phyloP scores from a whole-genome alignment of 2,888 invertebrate genomes.

The Torymus aiolomorphi region DNA sequence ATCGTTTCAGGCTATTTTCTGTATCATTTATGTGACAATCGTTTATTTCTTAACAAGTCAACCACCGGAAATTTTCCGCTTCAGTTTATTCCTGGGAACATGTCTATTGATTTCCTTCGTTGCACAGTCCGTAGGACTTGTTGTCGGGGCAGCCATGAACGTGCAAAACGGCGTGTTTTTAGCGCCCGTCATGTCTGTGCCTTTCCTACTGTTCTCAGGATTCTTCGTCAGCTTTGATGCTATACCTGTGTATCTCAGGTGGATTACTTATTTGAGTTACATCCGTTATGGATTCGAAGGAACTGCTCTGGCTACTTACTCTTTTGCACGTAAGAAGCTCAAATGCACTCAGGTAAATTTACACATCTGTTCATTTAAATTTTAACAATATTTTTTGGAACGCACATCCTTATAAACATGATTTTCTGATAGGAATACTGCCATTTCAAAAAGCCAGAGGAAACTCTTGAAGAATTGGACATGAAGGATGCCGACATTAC shows the following conservation, averaged over 20 bases:
- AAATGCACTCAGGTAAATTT: conserved; percentile 83
- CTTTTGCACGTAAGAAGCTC: conserved; percentile 87
- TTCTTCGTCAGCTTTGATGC: conserved; percentile 98
- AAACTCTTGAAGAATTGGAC: conserved; percentile 91
- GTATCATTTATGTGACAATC: conserved; percentile 92
- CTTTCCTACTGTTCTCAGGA: conserved; percentile 95
- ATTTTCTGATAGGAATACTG: conserved; percentile 82
- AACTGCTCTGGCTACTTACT: conserved; percentile 93
- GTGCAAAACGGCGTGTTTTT: conserved; percentile 97
- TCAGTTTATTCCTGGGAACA: conserved; percentile 91
- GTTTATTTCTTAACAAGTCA: conserved; percentile 97
- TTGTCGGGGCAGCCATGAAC: conserved; percentile 97
- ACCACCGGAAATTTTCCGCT: conserved; percentile 88
- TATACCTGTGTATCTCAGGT: conserved; percentile 94
- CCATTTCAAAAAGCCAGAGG: conserved; percentile 88
- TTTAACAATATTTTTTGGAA: too few species aligned
- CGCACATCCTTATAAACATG: not conserved
- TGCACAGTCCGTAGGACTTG: conserved; percentile 95
- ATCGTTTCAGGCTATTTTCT: conserved; percentile 90
- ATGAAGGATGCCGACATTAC: conserved; percentile 88
- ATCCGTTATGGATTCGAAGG: conserved; percentile 98
- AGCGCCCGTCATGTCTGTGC: conserved; percentile 97
- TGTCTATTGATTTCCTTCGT: conserved; percentile 95
- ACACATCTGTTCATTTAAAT: too few species aligned
- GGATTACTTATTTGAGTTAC: conserved; percentile 97